phyloP scores from a whole-genome alignment of 2,888 invertebrate species.

The Biston betularia region DNA sequence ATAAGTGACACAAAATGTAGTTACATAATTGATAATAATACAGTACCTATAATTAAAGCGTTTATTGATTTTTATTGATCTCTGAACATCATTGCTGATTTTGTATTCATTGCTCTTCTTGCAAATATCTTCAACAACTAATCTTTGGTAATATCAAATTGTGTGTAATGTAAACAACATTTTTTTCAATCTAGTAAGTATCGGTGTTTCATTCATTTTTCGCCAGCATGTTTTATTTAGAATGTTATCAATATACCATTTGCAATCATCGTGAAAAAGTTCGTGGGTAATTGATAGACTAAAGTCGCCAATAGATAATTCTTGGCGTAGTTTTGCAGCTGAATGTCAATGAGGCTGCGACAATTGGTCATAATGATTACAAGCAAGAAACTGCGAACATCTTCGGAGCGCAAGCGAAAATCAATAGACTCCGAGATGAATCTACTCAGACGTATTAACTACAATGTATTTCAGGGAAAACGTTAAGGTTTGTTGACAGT shows the following conservation, averaged over 20 bases:
- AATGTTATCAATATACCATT: background rate
- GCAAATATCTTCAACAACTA: too few species aligned
- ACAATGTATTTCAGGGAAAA: conserved; percentile 43
- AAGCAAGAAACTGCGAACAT: conserved; percentile 47
- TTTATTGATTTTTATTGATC: too few species aligned
- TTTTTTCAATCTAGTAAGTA: too few species aligned
- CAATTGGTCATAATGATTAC: conserved; percentile 54
- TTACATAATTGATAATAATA: too few species aligned
- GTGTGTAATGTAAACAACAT: too few species aligned
- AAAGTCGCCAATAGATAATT: conserved; percentile 36
- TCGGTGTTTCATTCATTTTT: too few species aligned
- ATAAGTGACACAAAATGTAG: too few species aligned
- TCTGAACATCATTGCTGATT: too few species aligned
- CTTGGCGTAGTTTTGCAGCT: conserved; percentile 51
- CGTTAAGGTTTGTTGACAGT: conserved; percentile 81
- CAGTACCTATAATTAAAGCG: too few species aligned
- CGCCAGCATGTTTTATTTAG: too few species aligned
- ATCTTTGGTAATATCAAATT: too few species aligned
- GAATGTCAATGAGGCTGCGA: conserved; percentile 70
- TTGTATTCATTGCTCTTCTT: too few species aligned
- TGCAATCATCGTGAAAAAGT: background rate
- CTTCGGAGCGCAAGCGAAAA: conserved; percentile 66
- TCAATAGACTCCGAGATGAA: conserved; percentile 74
- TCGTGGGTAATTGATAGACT: conserved; percentile 32
- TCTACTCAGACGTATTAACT: conserved; percentile 29